Evolutionary conservation across 2,888 invertebrate species (phyloP).

Genomic region (Eupithecia centaureata): DNA sequence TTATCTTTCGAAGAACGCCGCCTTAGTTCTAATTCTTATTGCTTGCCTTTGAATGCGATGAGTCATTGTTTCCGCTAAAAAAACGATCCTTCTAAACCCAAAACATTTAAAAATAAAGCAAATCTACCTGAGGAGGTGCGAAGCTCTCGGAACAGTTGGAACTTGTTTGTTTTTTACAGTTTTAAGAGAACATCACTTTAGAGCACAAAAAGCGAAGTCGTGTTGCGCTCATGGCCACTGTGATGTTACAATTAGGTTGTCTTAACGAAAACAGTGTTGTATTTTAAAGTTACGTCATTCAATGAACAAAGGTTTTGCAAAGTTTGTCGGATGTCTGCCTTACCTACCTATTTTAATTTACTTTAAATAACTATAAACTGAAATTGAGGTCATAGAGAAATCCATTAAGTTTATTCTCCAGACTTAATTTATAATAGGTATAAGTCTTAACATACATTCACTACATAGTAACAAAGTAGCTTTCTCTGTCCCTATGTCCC

Average conservation of each 20-base stretch:
- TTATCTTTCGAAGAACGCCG: background rate
- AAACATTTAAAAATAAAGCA: constrained; percentile 15
- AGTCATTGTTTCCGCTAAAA: constrained; percentile 3
- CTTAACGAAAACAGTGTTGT: constrained; percentile 7
- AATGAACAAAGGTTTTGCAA: background rate
- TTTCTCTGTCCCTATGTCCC: too few relatives aligned
- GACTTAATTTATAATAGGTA: too few relatives aligned
- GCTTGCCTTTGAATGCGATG: constrained; percentile 4
- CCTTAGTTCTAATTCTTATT: background rate
- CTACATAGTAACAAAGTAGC: too few relatives aligned
- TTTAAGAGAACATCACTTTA: constrained; percentile 27
- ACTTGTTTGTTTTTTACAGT: constrained; percentile 32
- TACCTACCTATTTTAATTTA: background rate
- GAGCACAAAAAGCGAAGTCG: constrained; percentile 38
- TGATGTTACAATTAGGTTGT: constrained; percentile 20
- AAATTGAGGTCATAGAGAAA: too few relatives aligned
- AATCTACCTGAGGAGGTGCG: constrained; percentile 20
- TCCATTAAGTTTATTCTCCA: too few relatives aligned
- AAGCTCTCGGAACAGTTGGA: constrained; percentile 24
- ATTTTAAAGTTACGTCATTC: constrained; percentile 8
- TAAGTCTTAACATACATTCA: too few relatives aligned
- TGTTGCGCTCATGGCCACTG: constrained; percentile 38
- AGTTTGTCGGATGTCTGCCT: background rate
- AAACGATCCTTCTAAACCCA: background rate
- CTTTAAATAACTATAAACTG: too few relatives aligned